Base-by-base conservation (phyloP, 2,113 vertebrate genomes). In the Nothocercus julius region DNA sequence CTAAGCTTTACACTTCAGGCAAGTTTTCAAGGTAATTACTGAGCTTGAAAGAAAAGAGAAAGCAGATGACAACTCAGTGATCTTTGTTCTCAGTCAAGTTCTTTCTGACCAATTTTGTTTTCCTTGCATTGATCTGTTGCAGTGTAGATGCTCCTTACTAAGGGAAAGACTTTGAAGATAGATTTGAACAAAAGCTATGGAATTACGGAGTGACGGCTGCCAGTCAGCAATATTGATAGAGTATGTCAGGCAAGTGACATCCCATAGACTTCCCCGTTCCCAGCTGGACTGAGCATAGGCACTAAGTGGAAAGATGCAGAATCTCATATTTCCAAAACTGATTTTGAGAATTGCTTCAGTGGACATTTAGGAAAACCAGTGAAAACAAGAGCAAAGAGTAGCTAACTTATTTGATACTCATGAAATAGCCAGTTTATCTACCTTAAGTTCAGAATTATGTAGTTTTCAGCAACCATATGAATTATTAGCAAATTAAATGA, bases 131-230 rank as follows among this genome's bases (percentile, higher is more conserved):
- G 51, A 47, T 40, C 81, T 36, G 34, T 84, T 64, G 38, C 40
- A 92, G 32, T 7, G 9, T 30, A 72, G 14, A 15, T 45, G 20
- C 15, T 72, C 22, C 82, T 85, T 78, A 10, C 28, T 17, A 30
- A 86, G 42, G 73, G 25, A 72, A 88, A 49, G 49, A n/a, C 38
- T 42, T 24, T 66, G 80, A 27, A 75, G 61, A 45, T 10, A 89
- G 66, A 53, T 63, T 44, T 47, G 69, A 86, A 30, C 20, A 67
- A 62, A 77, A 92, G 15, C 11, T 81, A 2, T 69, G 44, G 73
- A 51, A 7, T 92, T 95, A 44, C 42, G 38, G 73, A 78, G 83
- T 61, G 76, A 67, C 27, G 81, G 40, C 64, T 92, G 85, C 49
- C 76, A 86, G 75, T 83, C 88, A 86, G 68, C 45, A 78, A 13